Evolutionary conservation across 2,888 invertebrate genomes (phyloP).

Genomic region (Standfussiana lucernea): DNA sequence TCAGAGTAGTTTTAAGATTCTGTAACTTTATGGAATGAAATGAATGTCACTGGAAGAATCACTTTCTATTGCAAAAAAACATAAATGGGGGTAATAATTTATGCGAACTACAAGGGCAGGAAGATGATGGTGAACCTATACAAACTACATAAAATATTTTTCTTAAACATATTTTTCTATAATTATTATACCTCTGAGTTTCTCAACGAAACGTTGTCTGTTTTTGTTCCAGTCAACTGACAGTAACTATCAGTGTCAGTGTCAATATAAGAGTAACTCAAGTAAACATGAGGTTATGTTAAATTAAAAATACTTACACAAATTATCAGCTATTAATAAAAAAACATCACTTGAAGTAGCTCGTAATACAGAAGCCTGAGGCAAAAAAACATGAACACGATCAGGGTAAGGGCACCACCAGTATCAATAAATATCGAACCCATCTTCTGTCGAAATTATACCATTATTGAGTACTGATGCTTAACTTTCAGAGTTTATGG

Average conservation of each 20-base stretch:
- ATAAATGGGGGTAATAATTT: not conserved
- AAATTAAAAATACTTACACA: not conserved
- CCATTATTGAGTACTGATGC: not conserved
- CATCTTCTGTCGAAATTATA: not conserved
- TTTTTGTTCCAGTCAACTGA: too few species aligned
- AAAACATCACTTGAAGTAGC: not conserved
- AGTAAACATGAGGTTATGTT: slow-evolving; percentile 43
- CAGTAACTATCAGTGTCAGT: not conserved
- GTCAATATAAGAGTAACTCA: slow-evolving; percentile 19
- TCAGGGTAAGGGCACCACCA: slow-evolving; percentile 73
- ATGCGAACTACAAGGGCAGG: not conserved
- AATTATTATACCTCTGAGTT: not conserved
- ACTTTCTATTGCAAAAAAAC: not conserved
- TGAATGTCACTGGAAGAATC: too few species aligned
- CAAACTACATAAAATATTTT: too few species aligned
- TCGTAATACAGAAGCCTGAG: not conserved
- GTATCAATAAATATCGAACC: not conserved
- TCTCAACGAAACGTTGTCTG: not conserved
- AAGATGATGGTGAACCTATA: too few species aligned
- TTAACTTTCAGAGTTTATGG: slow-evolving; percentile 78
- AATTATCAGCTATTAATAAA: not conserved
- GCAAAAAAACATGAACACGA: slow-evolving; percentile 70
- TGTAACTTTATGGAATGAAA: not conserved
- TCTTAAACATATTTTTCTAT: not conserved
- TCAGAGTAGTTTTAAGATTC: not conserved